These are phyloP conservation scores for Ondatra zibethicus DNA, from an alignment of 2,113 vertebrate genomes.

Conservation along the genomic window DNA sequence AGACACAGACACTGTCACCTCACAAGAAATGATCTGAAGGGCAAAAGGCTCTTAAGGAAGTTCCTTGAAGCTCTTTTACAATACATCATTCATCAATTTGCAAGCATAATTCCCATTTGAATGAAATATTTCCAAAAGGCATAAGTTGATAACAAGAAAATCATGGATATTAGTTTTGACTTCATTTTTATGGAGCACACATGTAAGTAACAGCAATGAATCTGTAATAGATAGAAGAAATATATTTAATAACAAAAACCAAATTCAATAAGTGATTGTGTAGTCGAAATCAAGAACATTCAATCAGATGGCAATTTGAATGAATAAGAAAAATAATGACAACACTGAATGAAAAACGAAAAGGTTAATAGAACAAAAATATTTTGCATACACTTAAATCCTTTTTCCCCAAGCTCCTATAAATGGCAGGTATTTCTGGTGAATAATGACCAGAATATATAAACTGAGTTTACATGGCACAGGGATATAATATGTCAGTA, in stretches of 20 bases:
- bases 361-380: background rate
- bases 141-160: background rate
- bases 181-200: background rate
- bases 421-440: background rate
- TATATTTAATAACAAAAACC: background rate
- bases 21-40: background rate
- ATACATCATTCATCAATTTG: background rate
- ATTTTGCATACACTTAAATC: background rate
- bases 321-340: background rate
- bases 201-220: no score
- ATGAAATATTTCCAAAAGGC: background rate
- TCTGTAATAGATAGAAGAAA: background rate
- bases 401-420: background rate
- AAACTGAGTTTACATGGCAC: background rate
- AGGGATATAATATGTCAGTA: background rate
- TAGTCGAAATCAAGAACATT: background rate
- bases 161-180: background rate
- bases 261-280: background rate
- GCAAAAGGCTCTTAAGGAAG: background rate
- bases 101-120: background rate
- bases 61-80: background rate
- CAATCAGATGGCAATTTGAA: background rate
- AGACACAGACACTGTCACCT: background rate
- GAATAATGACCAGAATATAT: background rate
- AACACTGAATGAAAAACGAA: background rate